Base-by-base conservation (phyloP, 2,113 vertebrate genomes). In the Anoura caudifer region DNA sequence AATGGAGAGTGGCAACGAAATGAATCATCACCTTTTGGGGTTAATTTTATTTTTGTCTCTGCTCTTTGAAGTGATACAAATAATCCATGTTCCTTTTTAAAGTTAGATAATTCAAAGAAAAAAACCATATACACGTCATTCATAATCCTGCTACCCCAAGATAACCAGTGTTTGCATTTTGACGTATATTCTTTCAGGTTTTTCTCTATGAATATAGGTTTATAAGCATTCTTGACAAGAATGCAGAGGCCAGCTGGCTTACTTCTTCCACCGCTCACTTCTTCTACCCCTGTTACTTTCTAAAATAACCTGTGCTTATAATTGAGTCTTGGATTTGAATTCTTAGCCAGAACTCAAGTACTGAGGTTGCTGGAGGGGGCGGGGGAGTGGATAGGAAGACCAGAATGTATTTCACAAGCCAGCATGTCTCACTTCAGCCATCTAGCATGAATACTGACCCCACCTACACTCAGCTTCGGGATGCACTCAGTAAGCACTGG, bases 401-500 rank as follows among this genome's bases (percentile, higher is more conserved):
- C 20, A 43, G 28, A 20, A 36, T 2, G 31, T 13, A 17, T 31
- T 67, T 69, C 47, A 65, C 4, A 90, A 93, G 13, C 75, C 31
- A 52, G 38, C 20, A 56, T 61, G 67, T 56, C 61, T 82, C 36
- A 31, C 41, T 28, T 52, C 22, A 61, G 83, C 13, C 31, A 12
- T 28, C 24, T 8, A 33, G 24, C 7, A 1, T 41, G 16, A 70
- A 61, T 41, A 84, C 7, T 15, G 75, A 79, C 0, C 7, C 1
- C 2, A 11, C 5, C 1, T 3, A 11, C 5, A 7, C 5, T 33
- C n/a, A 36, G 38, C 38, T 3, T 0, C 5, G 50, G 56, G 8
- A 2, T 5, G 70, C 6, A 15, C 50, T 45, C 11, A 38, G 8
- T 15, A 43, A 92, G 52, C 1, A 54, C 31, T 1, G 10, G 10